Percentiles rank a stretch among this genome's conserved stretches.
phyloP scores from a whole-genome alignment of 64 coral and sea anemone species.

The Trachythela sp. region DNA sequence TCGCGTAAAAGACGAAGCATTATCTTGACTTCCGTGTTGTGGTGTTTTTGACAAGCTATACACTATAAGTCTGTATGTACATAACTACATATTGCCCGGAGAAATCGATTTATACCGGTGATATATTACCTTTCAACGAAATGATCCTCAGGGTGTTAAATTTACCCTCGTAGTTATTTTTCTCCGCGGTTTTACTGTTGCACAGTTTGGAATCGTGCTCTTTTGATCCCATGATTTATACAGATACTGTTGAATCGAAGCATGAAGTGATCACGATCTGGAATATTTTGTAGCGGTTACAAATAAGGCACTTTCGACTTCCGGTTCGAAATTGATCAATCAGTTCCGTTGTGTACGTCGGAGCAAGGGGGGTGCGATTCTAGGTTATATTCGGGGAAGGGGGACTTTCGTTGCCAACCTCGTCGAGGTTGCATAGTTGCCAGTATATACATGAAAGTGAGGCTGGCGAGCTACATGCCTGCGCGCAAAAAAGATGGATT shows the following conservation, averaged over 20 bases:
- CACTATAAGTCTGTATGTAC: neutral
- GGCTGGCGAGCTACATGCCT: too few relatives aligned
- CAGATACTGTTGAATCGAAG: neutral
- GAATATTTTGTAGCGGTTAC: neutral
- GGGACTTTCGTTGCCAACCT: too few relatives aligned
- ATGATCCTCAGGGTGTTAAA: neutral
- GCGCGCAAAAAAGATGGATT: too few relatives aligned
- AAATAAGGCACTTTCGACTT: neutral
- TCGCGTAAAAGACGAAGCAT: neutral
- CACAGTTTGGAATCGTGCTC: neutral
- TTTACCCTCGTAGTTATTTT: neutral
- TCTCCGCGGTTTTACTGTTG: neutral
- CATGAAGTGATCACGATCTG: neutral
- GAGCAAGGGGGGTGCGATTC: too few relatives aligned
- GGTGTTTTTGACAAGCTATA: neutral
- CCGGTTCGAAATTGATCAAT: conserved; percentile 4
- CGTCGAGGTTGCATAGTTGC: too few relatives aligned
- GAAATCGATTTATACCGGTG: neutral
- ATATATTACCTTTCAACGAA: conserved; percentile 17
- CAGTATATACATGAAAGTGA: too few relatives aligned
- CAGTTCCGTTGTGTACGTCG: too few relatives aligned
- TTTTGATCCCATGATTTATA: neutral
- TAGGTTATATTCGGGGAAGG: too few relatives aligned
- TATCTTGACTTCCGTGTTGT: neutral
- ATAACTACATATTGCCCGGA: neutral